Evolutionary conservation across 2,888 invertebrate species (phyloP).

Genomic region (Nymphalis urticae): DNA sequence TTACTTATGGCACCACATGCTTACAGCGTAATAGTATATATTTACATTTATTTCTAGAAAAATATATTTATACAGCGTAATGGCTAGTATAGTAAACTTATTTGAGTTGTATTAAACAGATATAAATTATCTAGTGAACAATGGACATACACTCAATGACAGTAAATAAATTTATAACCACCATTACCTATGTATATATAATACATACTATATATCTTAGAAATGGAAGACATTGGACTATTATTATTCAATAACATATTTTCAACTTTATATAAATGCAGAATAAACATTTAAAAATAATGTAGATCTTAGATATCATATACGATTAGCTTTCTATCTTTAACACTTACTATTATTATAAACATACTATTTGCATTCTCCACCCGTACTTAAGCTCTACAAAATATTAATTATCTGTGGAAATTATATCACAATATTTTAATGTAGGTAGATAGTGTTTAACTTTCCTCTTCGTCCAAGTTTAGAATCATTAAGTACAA

Average conservation of each 20-base stretch:
- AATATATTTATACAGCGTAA: conserved; percentile 24
- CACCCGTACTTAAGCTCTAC: conserved; percentile 60
- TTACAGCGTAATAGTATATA: conserved; percentile 68
- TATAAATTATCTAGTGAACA: conserved; percentile 23
- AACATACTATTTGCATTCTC: conserved; percentile 45
- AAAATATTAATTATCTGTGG: conserved; percentile 52
- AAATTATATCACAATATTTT: conserved; percentile 74
- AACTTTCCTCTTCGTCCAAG: conserved; percentile 48
- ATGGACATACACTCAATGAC: conserved; percentile 16
- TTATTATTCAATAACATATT: conserved; percentile 27
- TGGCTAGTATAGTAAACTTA: conserved; percentile 18
- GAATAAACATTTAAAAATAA: conserved; percentile 34
- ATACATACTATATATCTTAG: conserved; percentile 26
- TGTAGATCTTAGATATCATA: conserved; percentile 37
- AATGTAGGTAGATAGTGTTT: conserved; percentile 45
- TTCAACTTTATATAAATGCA: conserved; percentile 35
- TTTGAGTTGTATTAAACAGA: conserved; percentile 12
- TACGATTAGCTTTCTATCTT: conserved; percentile 25
- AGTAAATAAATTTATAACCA: conserved; percentile 14
- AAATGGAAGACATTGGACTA: conserved; percentile 48
- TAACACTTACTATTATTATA: conserved; percentile 36
- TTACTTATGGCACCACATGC: conserved; percentile 80
- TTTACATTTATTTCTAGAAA: conserved; percentile 50
- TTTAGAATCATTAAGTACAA: conserved; percentile 70
- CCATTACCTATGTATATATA: conserved; percentile 20